Evolutionary conservation across 2,113 vertebrate genomes (phyloP), one percentile per base, ranked within the genome.

Genomic region (Neomonachus schauinslandi): DNA sequence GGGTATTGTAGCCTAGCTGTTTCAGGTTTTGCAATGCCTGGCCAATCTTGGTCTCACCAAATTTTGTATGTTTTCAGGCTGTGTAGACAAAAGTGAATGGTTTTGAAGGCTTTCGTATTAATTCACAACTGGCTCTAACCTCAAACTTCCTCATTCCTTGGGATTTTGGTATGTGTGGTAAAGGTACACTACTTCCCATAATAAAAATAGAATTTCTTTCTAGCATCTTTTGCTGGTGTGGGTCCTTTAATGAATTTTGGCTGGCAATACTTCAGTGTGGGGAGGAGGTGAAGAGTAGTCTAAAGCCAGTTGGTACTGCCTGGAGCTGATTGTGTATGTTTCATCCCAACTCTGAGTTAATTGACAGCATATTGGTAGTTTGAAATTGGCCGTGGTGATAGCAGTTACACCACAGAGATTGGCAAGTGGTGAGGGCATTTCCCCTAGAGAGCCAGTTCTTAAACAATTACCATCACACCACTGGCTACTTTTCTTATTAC

Each of bases 31-130:
- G 53, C 28, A 77, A 76, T 12, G 61, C 15, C 51, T 67, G 19
- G 21, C 8, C 21, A 63, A 15, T 88, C 79, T 61, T 26, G 4
- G 6, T 72, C 4, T 95, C 13, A 83, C 31, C 46, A 59, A 96
- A 49, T 63, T 57, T 57, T 90, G 39, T n/a, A 5, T 91, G 53
- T 84, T 84, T 93, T 91, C 46, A 89, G 76, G 14, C 24, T 80
- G 9, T 65, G 4, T 57, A 61, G 63, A 88, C 59, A 22, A 89
- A 92, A 59, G 12, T 65, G 21, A 14, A 42, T 92, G 69, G 4
- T 26, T 92, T 92, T 67, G 46, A 89, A 85, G 39, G 22, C 80
- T 61, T 92, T 72, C 28, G 46, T 95, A 26, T 59, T 84, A 93
- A 96, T 42, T 84, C 39, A 67, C 3, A 84, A 55, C n/a, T 72